phyloP scores from a whole-genome alignment of 2,113 vertebrate species.

The Quiscalus mexicanus region DNA sequence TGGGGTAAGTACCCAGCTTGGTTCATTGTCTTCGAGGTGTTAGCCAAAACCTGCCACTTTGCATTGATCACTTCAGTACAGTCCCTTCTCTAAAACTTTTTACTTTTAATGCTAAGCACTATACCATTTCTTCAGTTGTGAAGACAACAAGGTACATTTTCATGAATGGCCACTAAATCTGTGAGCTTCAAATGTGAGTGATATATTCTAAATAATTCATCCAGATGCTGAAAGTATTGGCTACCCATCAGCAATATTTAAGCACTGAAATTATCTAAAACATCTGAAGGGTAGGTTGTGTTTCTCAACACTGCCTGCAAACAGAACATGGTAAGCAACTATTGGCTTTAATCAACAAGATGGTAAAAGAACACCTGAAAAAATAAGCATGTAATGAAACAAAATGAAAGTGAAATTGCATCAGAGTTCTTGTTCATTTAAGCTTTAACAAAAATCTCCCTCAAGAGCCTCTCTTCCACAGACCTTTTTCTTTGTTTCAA shows the following conservation, averaged over 20 bases:
- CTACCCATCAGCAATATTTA: not conserved
- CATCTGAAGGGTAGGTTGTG: not conserved
- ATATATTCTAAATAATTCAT: not conserved
- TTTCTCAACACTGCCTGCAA: not conserved
- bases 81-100: not conserved
- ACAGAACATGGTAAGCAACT: not conserved
- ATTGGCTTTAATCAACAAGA: not conserved
- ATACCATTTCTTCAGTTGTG: not conserved
- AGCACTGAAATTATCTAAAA: not conserved
- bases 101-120: not conserved
- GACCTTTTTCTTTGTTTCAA: not conserved
- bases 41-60: not conserved
- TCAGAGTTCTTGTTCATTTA: not conserved
- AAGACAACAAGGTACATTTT: not conserved
- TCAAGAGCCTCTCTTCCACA: not conserved
- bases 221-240: not conserved
- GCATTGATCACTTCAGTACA: accelerated
- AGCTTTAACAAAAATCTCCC: not conserved
- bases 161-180: not conserved
- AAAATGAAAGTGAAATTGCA: not conserved
- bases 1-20: constrained; percentile 67
- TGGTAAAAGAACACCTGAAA: not conserved
- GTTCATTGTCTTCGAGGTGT: not conserved
- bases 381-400: not conserved
- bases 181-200: not conserved